Evolutionary conservation across 53 echinoderm and acorn worm genomes (phyloP), one percentile per base, ranked within the genome.

Genomic region (Henricia sp.): DNA sequence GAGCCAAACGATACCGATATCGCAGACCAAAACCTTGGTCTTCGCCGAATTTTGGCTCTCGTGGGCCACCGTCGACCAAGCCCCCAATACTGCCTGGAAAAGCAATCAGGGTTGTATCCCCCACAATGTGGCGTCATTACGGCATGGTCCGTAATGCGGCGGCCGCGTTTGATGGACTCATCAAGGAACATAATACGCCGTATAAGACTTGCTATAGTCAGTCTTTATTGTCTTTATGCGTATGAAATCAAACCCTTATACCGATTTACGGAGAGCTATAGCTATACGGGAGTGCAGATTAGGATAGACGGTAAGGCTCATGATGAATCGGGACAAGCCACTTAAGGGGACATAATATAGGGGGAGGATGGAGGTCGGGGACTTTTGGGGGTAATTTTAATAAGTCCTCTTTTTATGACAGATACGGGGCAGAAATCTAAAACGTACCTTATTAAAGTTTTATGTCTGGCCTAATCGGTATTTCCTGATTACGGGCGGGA

Each of bases 91-190:
- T 19, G 64, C 48, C 80, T 80, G 80, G 80, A 41, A 80, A 63
- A 64, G 63, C 80, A 80, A 80, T 80, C 80, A 80, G 19, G 48
- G 27, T 12, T n/a, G n/a, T n/a, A n/a, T n/a, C n/a, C n/a, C n/a
- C n/a, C n/a, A 16, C 76, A 13, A 59, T 20, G 60, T 24, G 16
- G 76, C 60, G 59, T 58, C 76, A 76, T 76, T 59, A 76, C 59
- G 40, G 59, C 59, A 40, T 36, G 29, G 39, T 2, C 33, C 29
- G 39, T 42, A 63, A 70, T 19, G 25, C 42, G 21, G 63, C 80
- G 80, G 80, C 27, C n/a, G 24, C 50, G 62, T 77, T 80, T 80
- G 80, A 80, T 77, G 20, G 56, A 8, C 37, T 76, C 76, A 76
- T 40, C 74, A 74, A 74, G 10, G 23, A 28, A 40, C 52, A 21